A percentile compares a stretch with the other conserved stretches of the same genome.
phyloP scores from a whole-genome alignment of 2,888 invertebrate genomes.

The Plagiodera versicolora region DNA sequence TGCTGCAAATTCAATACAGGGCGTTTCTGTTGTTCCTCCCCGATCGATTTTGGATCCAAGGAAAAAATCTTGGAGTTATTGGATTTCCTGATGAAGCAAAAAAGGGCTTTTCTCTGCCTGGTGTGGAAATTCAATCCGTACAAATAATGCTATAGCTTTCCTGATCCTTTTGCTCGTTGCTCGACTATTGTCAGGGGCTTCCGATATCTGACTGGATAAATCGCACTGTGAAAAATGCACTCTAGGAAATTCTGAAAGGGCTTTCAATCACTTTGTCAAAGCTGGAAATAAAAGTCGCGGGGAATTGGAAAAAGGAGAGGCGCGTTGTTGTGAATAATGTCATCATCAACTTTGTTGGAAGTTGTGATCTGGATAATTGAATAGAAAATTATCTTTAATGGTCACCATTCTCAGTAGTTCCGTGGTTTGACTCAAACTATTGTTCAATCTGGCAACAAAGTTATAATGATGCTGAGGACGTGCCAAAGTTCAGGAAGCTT shows the following conservation, averaged over 20 bases:
- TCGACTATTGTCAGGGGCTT: background rate
- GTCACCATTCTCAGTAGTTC: too few species aligned
- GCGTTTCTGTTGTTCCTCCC: too few species aligned
- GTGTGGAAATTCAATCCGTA: slow-evolving; percentile 24
- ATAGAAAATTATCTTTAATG: too few species aligned
- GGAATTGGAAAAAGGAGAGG: background rate
- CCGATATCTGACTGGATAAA: background rate
- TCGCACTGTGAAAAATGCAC: background rate
- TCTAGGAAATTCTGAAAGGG: background rate
- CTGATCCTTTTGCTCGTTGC: too few species aligned
- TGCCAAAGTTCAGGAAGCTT: background rate
- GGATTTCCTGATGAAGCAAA: slow-evolving; percentile 27
- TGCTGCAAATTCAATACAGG: too few species aligned
- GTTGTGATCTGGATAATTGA: too few species aligned
- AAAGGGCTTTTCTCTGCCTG: slow-evolving; percentile 23
- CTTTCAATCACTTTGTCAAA: background rate
- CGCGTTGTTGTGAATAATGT: too few species aligned
- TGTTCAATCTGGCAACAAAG: background rate
- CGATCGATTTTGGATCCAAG: slow-evolving; percentile 15
- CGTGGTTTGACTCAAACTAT: background rate
- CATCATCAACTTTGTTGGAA: too few species aligned
- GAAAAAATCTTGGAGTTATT: slow-evolving; percentile 10
- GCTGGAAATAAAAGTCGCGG: background rate
- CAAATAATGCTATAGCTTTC: slow-evolving; percentile 15
- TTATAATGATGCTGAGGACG: background rate